Percentiles rank a stretch among this genome's conserved stretches.
Conservation (phyloP, 2,113 vertebrate species). For the Oplegnathus fasciatus region DNA sequence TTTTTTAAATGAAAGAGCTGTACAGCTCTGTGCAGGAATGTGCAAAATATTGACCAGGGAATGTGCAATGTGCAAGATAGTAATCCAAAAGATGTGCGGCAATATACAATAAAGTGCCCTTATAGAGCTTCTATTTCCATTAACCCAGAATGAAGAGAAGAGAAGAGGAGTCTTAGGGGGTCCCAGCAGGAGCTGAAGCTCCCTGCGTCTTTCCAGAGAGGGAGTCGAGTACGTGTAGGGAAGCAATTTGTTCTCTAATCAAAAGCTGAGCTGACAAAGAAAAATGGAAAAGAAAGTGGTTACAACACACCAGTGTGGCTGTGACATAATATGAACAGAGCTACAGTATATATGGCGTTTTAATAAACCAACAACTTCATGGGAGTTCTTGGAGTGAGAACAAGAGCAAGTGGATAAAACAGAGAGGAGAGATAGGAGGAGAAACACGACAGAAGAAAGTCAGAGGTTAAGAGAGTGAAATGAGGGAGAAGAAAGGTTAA, state of each 20-base stretch:
- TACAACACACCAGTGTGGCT: constrained; percentile 21
- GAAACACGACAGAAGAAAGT: constrained; percentile 5
- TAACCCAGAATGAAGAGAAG: constrained; percentile 26
- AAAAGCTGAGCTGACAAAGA: constrained; percentile 55
- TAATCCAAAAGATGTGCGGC: no score
- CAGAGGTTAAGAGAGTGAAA: constrained; percentile 15
- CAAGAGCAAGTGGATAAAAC: constrained; percentile 1
- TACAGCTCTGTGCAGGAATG: no score
- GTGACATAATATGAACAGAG: constrained; percentile 17
- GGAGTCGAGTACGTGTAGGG: constrained; percentile 7
- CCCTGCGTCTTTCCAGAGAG: constrained; percentile 18
- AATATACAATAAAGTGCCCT: neutral
- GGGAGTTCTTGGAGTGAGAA: constrained; percentile 17
- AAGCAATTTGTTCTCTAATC: constrained; percentile 58
- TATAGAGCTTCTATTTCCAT: neutral
- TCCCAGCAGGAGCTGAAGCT: constrained; percentile 45
- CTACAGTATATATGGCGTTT: constrained; percentile 7
- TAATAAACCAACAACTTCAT: constrained; percentile 26
- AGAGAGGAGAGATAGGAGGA: neutral
- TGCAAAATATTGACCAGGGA: no score
- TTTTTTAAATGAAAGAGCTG: no score
- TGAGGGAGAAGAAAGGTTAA: constrained; percentile 17
- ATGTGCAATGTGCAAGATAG: no score
- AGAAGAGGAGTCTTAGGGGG: constrained; percentile 23
- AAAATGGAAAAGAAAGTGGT: constrained; percentile 23